Percentiles rank a stretch among this genome's conserved stretches.
These are phyloP conservation scores for Dascillus cervinus DNA, from an alignment of 2,888 invertebrate species.

Conservation along the genomic window DNA sequence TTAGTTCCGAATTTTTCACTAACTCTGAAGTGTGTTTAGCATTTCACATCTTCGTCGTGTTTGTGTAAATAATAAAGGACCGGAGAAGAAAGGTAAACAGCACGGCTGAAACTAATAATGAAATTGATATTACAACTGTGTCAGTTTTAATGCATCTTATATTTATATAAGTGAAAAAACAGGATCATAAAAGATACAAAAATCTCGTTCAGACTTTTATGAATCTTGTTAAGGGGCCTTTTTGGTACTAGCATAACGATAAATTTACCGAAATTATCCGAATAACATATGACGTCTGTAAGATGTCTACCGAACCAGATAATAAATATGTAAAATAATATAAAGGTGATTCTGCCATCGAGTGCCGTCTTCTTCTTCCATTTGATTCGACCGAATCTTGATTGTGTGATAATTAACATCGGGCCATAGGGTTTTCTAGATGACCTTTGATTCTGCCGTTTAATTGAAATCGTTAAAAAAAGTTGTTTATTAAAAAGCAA, in stretches of 20 bases:
- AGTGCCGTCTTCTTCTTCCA: too few species aligned
- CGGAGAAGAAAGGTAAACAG: conserved; percentile 4
- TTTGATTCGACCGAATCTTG: too few species aligned
- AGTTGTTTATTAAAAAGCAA: too few species aligned
- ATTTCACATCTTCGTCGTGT: conserved; percentile 3
- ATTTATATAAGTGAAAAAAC: conserved; percentile 23
- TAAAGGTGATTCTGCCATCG: conserved; percentile 13
- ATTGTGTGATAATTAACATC: too few species aligned
- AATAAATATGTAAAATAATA: conserved; percentile 35
- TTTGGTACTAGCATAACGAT: conserved; percentile 24
- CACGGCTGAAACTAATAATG: conserved; percentile 9
- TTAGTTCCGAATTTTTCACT: conserved; percentile 10
- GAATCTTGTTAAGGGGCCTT: conserved; percentile 26
- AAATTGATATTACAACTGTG: conserved; percentile 18
- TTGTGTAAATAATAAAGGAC: neutral
- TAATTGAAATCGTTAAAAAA: too few species aligned
- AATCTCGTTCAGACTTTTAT: conserved; percentile 27
- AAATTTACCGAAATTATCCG: conserved; percentile 30
- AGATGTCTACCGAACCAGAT: conserved; percentile 22
- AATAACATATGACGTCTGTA: conserved; percentile 26
- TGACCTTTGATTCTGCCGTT: too few species aligned
- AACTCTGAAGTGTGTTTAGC: conserved; percentile 3
- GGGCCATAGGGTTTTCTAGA: too few species aligned
- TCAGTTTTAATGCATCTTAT: conserved; percentile 19
- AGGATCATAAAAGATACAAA: conserved; percentile 26